Conservation (phyloP, 2,888 invertebrate species). For the Urechis unicinctus region DNA sequence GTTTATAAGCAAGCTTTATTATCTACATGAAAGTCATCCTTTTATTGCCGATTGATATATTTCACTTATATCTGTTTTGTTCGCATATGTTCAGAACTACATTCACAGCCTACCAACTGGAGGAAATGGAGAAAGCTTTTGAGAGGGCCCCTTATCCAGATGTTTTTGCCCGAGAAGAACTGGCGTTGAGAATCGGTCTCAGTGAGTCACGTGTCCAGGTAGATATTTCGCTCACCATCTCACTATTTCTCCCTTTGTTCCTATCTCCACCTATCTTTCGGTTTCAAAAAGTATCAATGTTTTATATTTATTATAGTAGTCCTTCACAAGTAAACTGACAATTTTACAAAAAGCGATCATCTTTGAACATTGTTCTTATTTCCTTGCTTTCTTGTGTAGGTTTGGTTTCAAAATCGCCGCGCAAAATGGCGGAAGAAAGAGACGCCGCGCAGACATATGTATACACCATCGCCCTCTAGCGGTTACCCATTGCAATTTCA, state of each 20-base stretch:
- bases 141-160: conserved; percentile 94
- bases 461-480: no score
- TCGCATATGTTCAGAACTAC: no score
- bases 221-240: not conserved
- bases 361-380: no score
- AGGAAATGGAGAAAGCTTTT: conserved; percentile 87
- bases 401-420: conserved; percentile 98
- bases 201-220: conserved; percentile 64
- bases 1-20: no score
- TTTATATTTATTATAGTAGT: not conserved
- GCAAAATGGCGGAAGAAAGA: conserved; percentile 99
- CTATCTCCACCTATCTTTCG: not conserved
- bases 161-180: conserved; percentile 88
- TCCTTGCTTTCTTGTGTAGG: conserved; percentile 58
- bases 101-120: conserved; percentile 89
- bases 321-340: not conserved
- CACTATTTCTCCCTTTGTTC: not conserved
- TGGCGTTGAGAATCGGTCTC: conserved; percentile 81
- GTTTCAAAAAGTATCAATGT: not conserved
- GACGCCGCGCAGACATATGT: conserved; percentile 52
- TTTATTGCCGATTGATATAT: no score
- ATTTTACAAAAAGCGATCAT: not conserved
- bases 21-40: no score
- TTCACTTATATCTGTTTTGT: no score
- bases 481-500: no score